Percentiles rank a stretch among this genome's conserved stretches.
phyloP scores from a whole-genome alignment of 2,113 vertebrate genomes.

The Aplodontia rufa region DNA sequence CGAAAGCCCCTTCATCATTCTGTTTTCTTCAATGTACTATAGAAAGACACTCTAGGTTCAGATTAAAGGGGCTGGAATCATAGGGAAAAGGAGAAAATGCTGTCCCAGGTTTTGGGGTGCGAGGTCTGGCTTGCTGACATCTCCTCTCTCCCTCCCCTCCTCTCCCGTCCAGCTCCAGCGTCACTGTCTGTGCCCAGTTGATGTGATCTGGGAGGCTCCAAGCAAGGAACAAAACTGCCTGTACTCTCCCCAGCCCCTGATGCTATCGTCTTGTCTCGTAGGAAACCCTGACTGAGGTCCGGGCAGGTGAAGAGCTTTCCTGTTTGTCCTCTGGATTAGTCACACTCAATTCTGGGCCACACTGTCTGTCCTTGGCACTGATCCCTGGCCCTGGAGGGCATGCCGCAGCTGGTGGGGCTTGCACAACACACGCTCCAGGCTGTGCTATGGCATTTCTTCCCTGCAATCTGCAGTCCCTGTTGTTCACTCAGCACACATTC shows the following conservation, averaged over 20 bases:
- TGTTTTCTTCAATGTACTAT: background rate
- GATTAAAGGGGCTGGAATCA: background rate
- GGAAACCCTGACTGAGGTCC: background rate
- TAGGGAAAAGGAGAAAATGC: background rate
- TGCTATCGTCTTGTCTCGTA: background rate
- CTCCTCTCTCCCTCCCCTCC: background rate
- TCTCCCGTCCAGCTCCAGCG: background rate
- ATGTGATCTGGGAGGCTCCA: background rate
- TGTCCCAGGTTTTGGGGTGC: background rate
- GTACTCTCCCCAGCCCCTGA: background rate
- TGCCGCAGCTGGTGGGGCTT: background rate
- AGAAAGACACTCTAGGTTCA: background rate
- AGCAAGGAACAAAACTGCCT: constrained; percentile 37
- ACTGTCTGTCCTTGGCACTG: background rate
- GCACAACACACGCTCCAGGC: background rate
- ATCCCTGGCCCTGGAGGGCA: background rate
- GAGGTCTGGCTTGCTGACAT: background rate
- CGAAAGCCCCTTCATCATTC: background rate
- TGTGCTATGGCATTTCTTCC: background rate
- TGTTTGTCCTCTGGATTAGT: constrained; percentile 37
- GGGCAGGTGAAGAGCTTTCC: constrained; percentile 64
- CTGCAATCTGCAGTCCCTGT: background rate
- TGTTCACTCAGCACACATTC: background rate
- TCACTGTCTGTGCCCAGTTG: background rate
- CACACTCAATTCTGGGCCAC: background rate